These are phyloP conservation scores for Drosophila glabriapex DNA, from an alignment of 2,888 invertebrate genomes.

Conservation along the genomic window DNA sequence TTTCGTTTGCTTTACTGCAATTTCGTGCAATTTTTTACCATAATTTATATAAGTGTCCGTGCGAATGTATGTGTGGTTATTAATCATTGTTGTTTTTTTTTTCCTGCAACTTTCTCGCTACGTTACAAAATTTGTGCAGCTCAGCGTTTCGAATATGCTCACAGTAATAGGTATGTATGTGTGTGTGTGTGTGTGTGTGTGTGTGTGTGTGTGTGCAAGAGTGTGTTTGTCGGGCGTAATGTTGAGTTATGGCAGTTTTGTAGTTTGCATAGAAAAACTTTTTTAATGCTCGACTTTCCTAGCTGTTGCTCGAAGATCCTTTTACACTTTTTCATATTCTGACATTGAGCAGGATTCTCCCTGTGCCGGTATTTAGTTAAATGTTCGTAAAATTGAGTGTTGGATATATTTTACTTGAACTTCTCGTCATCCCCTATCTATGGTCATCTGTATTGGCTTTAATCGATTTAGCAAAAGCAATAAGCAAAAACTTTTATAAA, in stretches of 20 bases:
- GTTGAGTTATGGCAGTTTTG: conserved; percentile 80
- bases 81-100: conserved; percentile 36
- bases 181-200: conserved; percentile 18
- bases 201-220: conserved; percentile 21
- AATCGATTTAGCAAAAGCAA: conserved; percentile 73
- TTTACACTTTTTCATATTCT: conserved; percentile 1
- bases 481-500: conserved; percentile 71
- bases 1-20: conserved; percentile 79
- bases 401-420: conserved; percentile 58
- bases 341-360: conserved; percentile 2
- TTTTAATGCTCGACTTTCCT: conserved; percentile 63
- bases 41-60: conserved; percentile 64
- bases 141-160: conserved; percentile 65
- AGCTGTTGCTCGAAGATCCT: conserved; percentile 42
- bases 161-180: conserved; percentile 22
- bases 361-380: conserved; percentile 73
- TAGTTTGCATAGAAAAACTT: conserved; percentile 66
- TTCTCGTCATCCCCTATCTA: conserved; percentile 1
- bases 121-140: conserved; percentile 62
- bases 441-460: conserved; percentile 45
- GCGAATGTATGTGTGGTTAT: conserved; percentile 38
- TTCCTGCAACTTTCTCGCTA: conserved; percentile 50
- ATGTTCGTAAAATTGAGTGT: conserved; percentile 76
- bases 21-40: conserved; percentile 75
- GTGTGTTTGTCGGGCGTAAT: conserved; percentile 64